Evolutionary conservation across 2,113 vertebrate species (phyloP).

Genomic region (Melanocharis versteri): DNA sequence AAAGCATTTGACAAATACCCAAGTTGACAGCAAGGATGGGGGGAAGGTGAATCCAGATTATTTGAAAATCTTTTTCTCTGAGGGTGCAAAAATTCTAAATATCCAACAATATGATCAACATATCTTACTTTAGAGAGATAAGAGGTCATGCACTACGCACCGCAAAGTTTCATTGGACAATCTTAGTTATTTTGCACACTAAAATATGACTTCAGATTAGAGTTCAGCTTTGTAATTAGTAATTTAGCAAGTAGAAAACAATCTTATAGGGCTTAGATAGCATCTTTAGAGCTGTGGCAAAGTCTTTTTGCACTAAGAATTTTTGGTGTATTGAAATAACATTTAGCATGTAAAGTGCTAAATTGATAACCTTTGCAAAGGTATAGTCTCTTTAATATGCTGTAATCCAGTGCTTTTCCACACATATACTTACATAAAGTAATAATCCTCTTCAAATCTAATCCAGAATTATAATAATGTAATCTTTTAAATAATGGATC

Average conservation of each 20-base stretch:
- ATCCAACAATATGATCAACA: background rate
- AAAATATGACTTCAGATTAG: background rate
- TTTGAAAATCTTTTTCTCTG: background rate
- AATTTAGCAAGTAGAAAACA: background rate
- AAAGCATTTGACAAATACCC: background rate
- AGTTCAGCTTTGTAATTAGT: background rate
- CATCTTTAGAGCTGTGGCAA: background rate
- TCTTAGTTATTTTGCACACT: background rate
- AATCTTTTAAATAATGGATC: background rate
- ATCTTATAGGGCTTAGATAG: background rate
- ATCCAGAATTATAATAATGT: background rate
- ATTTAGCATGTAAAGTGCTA: background rate
- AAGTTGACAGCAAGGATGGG: background rate
- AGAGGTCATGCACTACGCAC: accelerated
- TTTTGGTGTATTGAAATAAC: background rate
- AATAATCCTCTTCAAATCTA: background rate
- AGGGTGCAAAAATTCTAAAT: background rate
- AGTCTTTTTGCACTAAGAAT: background rate
- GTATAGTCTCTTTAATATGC: background rate
- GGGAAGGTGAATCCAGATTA: background rate
- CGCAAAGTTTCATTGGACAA: background rate
- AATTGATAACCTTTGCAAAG: background rate
- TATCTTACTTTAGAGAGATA: background rate
- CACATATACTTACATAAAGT: background rate
- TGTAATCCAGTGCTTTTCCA: background rate